A percentile compares a stretch with the other conserved stretches of the same genome.
Evolutionary conservation across 35 echinoderm and acorn worm genomes (phyloP).

Genomic region (Diadema setosum): DNA sequence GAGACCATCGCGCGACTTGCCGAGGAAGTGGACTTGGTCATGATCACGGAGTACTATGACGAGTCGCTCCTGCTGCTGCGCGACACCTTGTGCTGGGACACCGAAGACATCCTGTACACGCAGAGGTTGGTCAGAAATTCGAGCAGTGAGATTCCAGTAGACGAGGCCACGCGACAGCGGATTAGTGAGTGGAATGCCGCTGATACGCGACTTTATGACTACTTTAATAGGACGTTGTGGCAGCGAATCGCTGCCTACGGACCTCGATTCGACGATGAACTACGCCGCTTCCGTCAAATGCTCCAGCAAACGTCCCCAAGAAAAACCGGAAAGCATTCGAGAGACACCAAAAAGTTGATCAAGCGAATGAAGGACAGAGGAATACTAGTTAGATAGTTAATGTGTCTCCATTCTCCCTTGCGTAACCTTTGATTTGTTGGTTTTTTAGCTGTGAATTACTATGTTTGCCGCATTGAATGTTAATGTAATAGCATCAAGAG

Average conservation of each 20-base stretch:
- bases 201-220: conserved; percentile 70
- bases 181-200: conserved; percentile 81
- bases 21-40: conserved; percentile 61
- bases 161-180: neutral
- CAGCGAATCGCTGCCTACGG: conserved; percentile 63
- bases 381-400: conserved; percentile 1
- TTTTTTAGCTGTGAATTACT: too few relatives aligned
- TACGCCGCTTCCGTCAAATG: neutral
- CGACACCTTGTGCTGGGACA: conserved; percentile 87
- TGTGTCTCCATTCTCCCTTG: too few relatives aligned
- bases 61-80: conserved; percentile 82
- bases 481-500: too few relatives aligned
- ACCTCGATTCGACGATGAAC: conserved; percentile 15
- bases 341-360: neutral
- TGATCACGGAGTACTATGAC: conserved; percentile 89
- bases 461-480: too few relatives aligned
- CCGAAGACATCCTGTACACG: conserved; percentile 88
- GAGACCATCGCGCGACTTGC: conserved; percentile 29
- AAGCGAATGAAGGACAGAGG: conserved; percentile 1
- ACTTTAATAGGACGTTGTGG: conserved; percentile 91
- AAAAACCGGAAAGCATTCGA: neutral
- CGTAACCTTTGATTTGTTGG: too few relatives aligned
- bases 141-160: neutral
- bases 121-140: conserved; percentile 58
- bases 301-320: neutral